Conservation (phyloP, 2,797 vertebrate genomes). For the Alfaro cultratus region DNA sequence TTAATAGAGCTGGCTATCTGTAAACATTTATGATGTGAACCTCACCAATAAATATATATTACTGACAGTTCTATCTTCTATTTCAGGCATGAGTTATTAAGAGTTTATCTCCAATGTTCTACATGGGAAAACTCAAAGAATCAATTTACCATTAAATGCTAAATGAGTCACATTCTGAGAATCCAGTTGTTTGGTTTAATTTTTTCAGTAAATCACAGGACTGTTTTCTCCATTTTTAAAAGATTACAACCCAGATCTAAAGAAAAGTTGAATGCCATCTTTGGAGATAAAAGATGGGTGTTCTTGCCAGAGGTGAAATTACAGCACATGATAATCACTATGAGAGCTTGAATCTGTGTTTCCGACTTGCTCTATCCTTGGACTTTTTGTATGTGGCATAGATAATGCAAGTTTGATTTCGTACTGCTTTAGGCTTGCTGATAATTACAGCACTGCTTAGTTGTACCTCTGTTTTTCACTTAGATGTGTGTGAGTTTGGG, state of each 20-base stretch:
- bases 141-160: not conserved
- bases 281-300: not conserved
- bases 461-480: conserved; percentile 17
- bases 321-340: conserved; percentile 5
- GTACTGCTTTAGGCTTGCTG: conserved; percentile 28
- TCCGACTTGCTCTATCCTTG: not conserved
- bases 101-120: not conserved
- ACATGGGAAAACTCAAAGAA: not conserved
- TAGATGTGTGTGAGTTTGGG: conserved; percentile 15
- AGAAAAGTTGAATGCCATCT: not conserved
- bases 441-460: conserved; percentile 14
- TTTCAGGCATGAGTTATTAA: not conserved
- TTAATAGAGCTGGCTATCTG: not conserved
- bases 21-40: not conserved
- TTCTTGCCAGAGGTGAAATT: conserved; percentile 15
- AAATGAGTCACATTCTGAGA: not conserved
- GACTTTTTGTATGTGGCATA: not conserved
- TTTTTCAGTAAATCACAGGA: not conserved
- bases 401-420: conserved; percentile 11
- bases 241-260: conserved; percentile 6
- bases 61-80: not conserved
- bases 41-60: not conserved
- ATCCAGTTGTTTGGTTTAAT: not conserved
- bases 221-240: not conserved
- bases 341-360: conserved; percentile 11